phyloP scores from a whole-genome alignment of 2,113 vertebrate genomes.

The Empidonax alnorum region DNA sequence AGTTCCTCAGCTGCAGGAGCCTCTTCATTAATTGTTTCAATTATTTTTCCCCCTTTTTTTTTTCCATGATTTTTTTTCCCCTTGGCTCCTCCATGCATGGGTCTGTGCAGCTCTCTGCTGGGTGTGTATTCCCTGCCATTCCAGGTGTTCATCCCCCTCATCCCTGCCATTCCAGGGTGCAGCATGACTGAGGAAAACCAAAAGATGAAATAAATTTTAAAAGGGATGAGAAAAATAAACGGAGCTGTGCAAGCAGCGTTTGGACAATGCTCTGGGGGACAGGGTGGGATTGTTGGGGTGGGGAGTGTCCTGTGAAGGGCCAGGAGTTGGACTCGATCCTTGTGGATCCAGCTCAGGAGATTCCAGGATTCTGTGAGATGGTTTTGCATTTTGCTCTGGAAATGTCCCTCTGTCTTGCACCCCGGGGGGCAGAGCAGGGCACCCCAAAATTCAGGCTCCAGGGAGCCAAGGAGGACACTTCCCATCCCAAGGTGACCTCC shows the following conservation, averaged over 20 bases:
- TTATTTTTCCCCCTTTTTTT: too few species aligned
- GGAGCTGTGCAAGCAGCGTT: too few species aligned
- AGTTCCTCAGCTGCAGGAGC: not conserved
- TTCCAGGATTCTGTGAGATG: too few species aligned
- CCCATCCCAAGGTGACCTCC: not conserved
- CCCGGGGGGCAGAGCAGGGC: not conserved
- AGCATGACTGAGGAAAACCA: not conserved
- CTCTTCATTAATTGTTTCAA: not conserved
- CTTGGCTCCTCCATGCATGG: not conserved
- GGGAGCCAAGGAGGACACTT: not conserved
- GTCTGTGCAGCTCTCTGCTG: not conserved
- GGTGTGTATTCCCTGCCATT: not conserved
- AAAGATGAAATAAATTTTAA: not conserved
- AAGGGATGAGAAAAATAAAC: too few species aligned
- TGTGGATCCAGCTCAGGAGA: not conserved
- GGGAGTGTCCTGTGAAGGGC: not conserved
- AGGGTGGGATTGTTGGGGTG: not conserved
- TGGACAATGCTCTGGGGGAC: not conserved
- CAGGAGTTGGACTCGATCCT: not conserved
- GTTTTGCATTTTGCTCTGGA: fast-evolving
- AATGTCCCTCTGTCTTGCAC: fast-evolving
- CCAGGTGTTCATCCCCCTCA: not conserved
- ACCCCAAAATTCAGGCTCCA: not conserved
- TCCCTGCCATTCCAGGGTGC: not conserved
- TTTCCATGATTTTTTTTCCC: not conserved